Percentiles rank a stretch among this genome's conserved stretches.
Conservation (phyloP, 2,797 vertebrate genomes). For the Nyctalus aviator region DNA sequence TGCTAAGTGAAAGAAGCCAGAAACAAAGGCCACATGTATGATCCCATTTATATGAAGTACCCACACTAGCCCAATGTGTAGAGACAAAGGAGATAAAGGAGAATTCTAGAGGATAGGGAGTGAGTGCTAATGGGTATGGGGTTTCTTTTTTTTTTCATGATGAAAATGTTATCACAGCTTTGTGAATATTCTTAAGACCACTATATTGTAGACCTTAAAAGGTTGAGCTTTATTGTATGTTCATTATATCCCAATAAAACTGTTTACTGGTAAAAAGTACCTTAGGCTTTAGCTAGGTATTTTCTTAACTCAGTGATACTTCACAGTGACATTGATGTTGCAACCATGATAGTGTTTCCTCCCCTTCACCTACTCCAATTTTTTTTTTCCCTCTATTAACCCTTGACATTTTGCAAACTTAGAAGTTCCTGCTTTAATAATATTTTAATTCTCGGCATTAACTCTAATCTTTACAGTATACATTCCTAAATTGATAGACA, state of each 20-base stretch:
- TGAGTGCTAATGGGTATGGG: not conserved
- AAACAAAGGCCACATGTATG: not conserved
- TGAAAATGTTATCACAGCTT: slow-evolving; percentile 37
- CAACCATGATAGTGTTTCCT: not conserved
- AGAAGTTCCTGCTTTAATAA: not conserved
- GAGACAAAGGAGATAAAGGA: slow-evolving; percentile 12
- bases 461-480: not conserved
- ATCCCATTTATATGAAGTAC: slow-evolving; percentile 26
- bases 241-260: not conserved
- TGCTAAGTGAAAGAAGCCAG: slow-evolving; percentile 35
- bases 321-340: slow-evolving; percentile 31
- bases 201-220: not conserved
- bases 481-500: slow-evolving; percentile 36
- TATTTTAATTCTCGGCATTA: slow-evolving; percentile 25
- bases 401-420: slow-evolving; percentile 60
- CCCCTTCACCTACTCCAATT: not conserved
- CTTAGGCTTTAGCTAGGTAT: not conserved
- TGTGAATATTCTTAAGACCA: not conserved
- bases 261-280: not conserved
- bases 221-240: slow-evolving; percentile 7
- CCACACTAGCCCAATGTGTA: not conserved
- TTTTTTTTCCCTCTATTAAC: not conserved
- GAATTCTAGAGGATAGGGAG: not conserved
- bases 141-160: slow-evolving; percentile 24
- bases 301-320: slow-evolving; percentile 9